Evolutionary conservation across 1,140 invertebrate species (phyloP).

Genomic region (Plectrocnemia conspersa): DNA sequence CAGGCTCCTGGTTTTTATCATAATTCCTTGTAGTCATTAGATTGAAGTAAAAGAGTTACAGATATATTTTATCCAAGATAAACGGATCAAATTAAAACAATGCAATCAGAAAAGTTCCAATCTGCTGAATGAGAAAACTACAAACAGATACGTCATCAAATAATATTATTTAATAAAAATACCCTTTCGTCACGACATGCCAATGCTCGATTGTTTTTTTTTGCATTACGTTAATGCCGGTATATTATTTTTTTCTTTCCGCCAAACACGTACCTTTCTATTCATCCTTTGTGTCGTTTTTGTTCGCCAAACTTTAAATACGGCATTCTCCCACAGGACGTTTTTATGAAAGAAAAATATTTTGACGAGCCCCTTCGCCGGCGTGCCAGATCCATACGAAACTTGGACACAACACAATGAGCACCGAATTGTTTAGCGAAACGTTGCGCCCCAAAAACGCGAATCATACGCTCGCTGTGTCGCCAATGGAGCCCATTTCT

Average conservation of each 20-base stretch:
- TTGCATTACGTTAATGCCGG: conserved; percentile 23
- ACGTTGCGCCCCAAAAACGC: conserved; percentile 9
- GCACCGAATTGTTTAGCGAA: conserved; percentile 2
- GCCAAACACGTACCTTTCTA: conserved; percentile 28
- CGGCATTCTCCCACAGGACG: conserved; percentile 29
- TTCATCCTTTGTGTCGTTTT: conserved; percentile 29
- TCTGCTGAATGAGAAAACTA: too few relatives aligned
- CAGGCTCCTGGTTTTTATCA: too few relatives aligned
- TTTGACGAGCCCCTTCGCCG: conserved; percentile 23
- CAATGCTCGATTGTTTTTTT: conserved; percentile 6
- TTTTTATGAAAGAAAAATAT: conserved; percentile 27
- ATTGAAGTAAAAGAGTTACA: too few relatives aligned
- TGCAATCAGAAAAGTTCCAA: background rate
- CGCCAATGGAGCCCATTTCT: conserved; percentile 12
- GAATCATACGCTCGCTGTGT: conserved; percentile 13
- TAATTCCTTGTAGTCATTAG: too few relatives aligned
- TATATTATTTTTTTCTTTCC: conserved; percentile 19
- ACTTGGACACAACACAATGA: conserved; percentile 13
- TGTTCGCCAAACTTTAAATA: conserved; percentile 30
- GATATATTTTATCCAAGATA: too few relatives aligned
- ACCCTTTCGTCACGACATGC: background rate
- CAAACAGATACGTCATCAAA: conserved; percentile 3
- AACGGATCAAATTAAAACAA: background rate
- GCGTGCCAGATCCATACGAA: background rate
- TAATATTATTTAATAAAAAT: conserved; percentile 9